Evolutionary conservation across 2,888 invertebrate species (phyloP).

Genomic region (Muschampia staudingeri): DNA sequence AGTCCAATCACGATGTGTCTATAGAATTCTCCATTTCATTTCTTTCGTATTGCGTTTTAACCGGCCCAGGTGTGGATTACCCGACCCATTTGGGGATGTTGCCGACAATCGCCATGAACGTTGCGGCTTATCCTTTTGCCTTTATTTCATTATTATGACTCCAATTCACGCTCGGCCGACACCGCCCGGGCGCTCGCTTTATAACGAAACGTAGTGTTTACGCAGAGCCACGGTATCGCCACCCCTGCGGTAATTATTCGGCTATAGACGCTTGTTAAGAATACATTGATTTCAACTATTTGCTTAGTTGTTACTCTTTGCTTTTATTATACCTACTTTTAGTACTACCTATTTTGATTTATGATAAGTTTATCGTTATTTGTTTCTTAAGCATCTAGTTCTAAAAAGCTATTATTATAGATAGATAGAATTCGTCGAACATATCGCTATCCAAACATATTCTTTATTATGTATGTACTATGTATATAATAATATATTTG

Average conservation of each 20-base stretch:
- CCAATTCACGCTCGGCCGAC: conserved; percentile 73
- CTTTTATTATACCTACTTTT: neutral
- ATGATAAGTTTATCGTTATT: too few relatives aligned
- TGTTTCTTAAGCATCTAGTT: too few relatives aligned
- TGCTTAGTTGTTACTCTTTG: conserved; percentile 36
- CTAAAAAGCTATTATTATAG: too few relatives aligned
- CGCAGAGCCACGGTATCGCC: conserved; percentile 49
- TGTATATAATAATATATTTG: too few relatives aligned
- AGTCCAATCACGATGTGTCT: conserved; percentile 38
- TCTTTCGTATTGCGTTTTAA: conserved; percentile 48
- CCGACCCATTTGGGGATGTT: conserved; percentile 60
- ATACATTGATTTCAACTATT: conserved; percentile 48
- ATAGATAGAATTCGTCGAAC: too few relatives aligned
- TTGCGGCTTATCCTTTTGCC: conserved; percentile 73
- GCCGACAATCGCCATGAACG: conserved; percentile 66
- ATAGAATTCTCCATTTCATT: conserved; percentile 26
- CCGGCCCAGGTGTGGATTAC: conserved; percentile 55
- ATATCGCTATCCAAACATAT: too few relatives aligned
- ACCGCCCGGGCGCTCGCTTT: conserved; percentile 75
- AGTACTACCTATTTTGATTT: neutral
- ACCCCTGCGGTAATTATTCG: conserved; percentile 50
- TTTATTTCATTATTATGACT: conserved; percentile 79
- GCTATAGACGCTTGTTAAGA: conserved; percentile 44
- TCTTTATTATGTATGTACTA: too few relatives aligned
- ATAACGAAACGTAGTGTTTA: conserved; percentile 68